These are phyloP conservation scores for Drosophila cognata DNA, from an alignment of 2,888 invertebrate genomes.

Conservation along the genomic window DNA sequence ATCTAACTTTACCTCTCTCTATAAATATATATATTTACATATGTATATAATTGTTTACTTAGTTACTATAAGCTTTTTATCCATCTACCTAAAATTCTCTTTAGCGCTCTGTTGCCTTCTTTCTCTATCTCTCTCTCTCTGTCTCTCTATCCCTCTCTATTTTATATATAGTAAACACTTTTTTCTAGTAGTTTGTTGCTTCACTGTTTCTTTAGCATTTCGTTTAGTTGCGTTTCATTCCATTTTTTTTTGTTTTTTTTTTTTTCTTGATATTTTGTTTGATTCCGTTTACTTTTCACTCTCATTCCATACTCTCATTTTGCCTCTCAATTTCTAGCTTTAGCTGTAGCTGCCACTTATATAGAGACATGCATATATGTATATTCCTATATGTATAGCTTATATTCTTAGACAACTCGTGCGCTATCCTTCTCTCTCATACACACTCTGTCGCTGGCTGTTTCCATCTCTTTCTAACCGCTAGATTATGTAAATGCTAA, in stretches of 20 bases:
- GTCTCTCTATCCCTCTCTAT: background rate
- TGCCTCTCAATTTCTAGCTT: constrained; percentile 39
- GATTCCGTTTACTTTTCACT: constrained; percentile 23
- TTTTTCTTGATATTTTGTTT: background rate
- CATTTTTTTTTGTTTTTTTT: constrained; percentile 14
- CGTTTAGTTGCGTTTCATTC: constrained; percentile 40
- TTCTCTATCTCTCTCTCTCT: background rate
- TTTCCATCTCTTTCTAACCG: constrained; percentile 4
- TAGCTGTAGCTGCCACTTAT: constrained; percentile 40
- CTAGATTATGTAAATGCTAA: constrained; percentile 10
- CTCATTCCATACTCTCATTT: constrained; percentile 34
- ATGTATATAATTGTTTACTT: constrained; percentile 22
- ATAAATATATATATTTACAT: constrained; percentile 16
- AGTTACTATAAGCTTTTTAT: constrained; percentile 20
- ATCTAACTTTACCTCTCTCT: constrained; percentile 20
- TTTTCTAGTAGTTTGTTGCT: constrained; percentile 29
- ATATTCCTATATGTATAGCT: constrained; percentile 4
- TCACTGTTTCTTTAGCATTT: constrained; percentile 33
- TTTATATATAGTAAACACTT: constrained; percentile 8
- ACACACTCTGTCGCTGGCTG: constrained; percentile 2
- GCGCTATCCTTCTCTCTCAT: constrained; percentile 8
- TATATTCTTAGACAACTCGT: constrained; percentile 15
- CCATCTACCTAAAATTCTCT: background rate
- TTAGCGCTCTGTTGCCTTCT: constrained; percentile 11
- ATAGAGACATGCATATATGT: constrained; percentile 2